phyloP scores from a whole-genome alignment of 2,888 invertebrate genomes.

The Caenorhabditis japonica region DNA sequence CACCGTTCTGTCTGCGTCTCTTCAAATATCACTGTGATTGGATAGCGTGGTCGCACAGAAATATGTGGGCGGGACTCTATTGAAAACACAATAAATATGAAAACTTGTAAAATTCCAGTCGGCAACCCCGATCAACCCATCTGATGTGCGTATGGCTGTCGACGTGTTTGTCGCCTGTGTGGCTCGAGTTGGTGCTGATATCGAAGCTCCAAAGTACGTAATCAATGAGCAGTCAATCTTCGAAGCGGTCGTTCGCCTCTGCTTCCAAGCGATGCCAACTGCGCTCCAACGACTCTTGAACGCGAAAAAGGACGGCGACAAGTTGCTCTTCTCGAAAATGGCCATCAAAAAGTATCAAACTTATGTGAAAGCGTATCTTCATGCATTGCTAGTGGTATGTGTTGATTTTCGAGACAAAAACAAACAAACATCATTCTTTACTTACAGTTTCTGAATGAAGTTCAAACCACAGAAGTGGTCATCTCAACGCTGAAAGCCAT shows the following conservation, averaged over 20 bases:
- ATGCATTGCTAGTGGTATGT: conserved; percentile 48
- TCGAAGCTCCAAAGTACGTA: conserved; percentile 68
- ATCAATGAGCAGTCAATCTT: conserved; percentile 73
- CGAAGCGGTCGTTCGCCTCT: conserved; percentile 70
- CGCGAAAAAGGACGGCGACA: conserved; percentile 30
- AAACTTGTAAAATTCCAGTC: conserved; percentile 19
- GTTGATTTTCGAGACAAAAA: neutral
- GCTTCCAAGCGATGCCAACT: conserved; percentile 69
- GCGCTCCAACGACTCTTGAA: conserved; percentile 59
- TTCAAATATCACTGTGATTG: no score
- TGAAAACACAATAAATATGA: no score
- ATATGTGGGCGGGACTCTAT: no score
- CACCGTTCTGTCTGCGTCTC: no score
- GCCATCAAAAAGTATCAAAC: conserved; percentile 48
- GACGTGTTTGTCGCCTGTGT: conserved; percentile 72
- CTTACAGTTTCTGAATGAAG: conserved; percentile 71
- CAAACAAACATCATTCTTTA: neutral
- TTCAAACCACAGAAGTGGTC: conserved; percentile 67
- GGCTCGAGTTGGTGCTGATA: conserved; percentile 69
- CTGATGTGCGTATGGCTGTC: conserved; percentile 67
- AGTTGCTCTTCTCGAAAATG: conserved; percentile 31
- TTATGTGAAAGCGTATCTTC: conserved; percentile 38
- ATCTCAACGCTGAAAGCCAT: conserved; percentile 68
- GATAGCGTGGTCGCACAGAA: no score
- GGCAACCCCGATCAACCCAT: conserved; percentile 39